Conservation (phyloP, 1,140 invertebrate genomes). For the Brachionus sp. region DNA sequence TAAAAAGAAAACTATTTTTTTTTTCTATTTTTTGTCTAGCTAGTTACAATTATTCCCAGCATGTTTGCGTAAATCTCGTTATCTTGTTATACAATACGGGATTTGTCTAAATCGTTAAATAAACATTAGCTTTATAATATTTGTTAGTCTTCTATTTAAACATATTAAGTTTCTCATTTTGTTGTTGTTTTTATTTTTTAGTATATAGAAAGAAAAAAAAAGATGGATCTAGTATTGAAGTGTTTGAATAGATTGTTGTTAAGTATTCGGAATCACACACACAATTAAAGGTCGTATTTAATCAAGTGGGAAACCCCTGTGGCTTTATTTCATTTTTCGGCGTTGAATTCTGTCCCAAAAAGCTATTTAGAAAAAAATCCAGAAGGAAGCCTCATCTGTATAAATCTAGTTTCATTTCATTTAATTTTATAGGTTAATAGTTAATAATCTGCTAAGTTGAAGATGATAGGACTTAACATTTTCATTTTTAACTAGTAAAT, state of each 20-base stretch:
- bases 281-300: background rate
- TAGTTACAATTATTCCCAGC: background rate
- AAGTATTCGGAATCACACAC: background rate
- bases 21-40: background rate
- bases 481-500: background rate
- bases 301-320: background rate
- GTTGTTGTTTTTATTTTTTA: background rate
- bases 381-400: background rate
- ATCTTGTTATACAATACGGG: background rate
- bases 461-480: background rate
- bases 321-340: background rate
- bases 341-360: background rate
- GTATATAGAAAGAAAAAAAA: background rate
- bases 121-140: background rate
- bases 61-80: background rate
- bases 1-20: background rate
- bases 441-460: background rate
- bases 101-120: background rate
- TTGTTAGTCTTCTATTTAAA: conserved; percentile 4
- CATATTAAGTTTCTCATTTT: background rate
- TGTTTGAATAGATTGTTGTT: background rate
- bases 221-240: background rate
- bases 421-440: background rate
- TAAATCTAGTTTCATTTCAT: background rate
- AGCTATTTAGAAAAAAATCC: background rate